Percentiles rank a stretch among this genome's conserved stretches.
Evolutionary conservation across 1,140 invertebrate species (phyloP).

Genomic region (Oncopodura yosiiana): DNA sequence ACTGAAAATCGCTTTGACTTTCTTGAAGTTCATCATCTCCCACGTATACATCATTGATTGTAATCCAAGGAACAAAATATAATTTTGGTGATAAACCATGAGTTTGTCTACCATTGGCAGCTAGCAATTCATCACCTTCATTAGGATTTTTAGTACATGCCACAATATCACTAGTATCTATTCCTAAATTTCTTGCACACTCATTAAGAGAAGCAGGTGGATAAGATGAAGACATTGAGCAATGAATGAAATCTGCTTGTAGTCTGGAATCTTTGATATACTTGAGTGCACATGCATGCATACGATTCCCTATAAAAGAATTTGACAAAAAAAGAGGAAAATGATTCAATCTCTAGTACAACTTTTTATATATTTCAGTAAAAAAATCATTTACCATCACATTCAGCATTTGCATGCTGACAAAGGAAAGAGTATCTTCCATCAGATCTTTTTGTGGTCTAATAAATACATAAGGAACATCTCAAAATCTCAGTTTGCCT

Average conservation of each 20-base stretch:
- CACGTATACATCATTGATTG: constrained; percentile 8
- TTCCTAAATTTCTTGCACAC: neutral
- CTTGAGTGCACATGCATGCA: constrained; percentile 41
- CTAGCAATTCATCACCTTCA: constrained; percentile 21
- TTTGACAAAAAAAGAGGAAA: neutral
- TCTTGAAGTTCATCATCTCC: constrained; percentile 12
- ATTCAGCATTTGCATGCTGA: constrained; percentile 11
- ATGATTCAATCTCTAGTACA: neutral
- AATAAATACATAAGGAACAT: neutral
- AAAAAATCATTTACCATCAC: constrained; percentile 1
- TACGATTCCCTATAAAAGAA: constrained; percentile 1
- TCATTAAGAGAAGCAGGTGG: constrained; percentile 8
- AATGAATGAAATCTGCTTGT: constrained; percentile 14
- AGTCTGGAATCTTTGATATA: constrained; percentile 30
- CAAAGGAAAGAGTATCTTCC: constrained; percentile 6
- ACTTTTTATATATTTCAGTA: neutral
- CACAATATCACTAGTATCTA: neutral
- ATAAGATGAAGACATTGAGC: constrained; percentile 18
- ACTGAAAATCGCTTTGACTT: constrained; percentile 11
- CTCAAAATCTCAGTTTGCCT: too few species aligned
- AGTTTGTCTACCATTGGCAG: constrained; percentile 15
- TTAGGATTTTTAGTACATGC: neutral
- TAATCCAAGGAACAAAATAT: constrained; percentile 27
- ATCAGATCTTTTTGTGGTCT: neutral
- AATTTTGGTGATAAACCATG: constrained; percentile 16